Evolutionary conservation across 2,888 invertebrate species (phyloP).

Genomic region (Venusia cambrica): DNA sequence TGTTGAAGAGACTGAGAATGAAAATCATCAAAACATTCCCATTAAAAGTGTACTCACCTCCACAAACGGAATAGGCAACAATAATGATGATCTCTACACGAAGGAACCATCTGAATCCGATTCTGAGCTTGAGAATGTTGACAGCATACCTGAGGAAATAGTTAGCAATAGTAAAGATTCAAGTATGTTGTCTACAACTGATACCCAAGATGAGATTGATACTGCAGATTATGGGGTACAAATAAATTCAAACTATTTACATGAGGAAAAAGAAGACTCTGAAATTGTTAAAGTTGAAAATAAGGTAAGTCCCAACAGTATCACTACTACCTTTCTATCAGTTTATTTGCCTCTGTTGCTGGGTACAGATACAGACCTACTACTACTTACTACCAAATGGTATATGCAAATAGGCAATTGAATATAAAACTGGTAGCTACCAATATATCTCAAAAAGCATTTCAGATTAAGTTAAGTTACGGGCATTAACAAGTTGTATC

Average conservation of each 20-base stretch:
- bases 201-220: constrained; percentile 17
- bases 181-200: constrained; percentile 19
- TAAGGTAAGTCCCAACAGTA: constrained; percentile 2
- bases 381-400: no score
- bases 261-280: constrained; percentile 4
- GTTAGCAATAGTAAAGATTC: constrained; percentile 18
- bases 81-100: constrained; percentile 1
- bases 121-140: constrained; percentile 14
- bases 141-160: constrained; percentile 13
- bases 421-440: no score
- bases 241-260: constrained; percentile 13
- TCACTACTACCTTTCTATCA: no score
- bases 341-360: no score
- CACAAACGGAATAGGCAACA: constrained; percentile 8
- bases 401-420: no score
- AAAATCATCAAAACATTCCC: no score
- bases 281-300: constrained; percentile 6
- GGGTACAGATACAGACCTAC: no score
- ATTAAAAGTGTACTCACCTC: no score
- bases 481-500: no score
- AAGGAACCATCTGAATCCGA: constrained; percentile 11
- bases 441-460: no score
- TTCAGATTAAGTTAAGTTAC: no score
- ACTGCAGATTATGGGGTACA: constrained; percentile 18
- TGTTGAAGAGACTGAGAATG: no score